These are phyloP conservation scores for Nyctereutes procyonoides DNA, from an alignment of 2,113 vertebrate genomes.

Conservation along the genomic window DNA sequence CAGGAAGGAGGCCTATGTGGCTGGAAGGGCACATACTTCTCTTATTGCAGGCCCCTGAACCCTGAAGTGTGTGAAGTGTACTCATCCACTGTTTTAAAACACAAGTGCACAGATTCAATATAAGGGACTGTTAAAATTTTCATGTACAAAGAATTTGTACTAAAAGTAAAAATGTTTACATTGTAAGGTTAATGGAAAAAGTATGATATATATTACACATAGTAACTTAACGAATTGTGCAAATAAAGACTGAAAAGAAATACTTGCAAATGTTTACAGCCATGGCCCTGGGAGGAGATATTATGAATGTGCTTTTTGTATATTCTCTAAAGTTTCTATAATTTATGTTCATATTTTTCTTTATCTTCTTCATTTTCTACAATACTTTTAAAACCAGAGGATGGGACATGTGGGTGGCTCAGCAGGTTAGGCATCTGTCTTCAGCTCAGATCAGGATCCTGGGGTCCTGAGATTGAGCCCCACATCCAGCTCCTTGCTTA, in stretches of 20 bases:
- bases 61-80: neutral
- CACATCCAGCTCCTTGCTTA: no score
- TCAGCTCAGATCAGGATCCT: no score
- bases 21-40: neutral
- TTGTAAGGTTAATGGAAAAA: neutral
- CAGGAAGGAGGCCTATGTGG: neutral
- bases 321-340: slow-evolving; percentile 8
- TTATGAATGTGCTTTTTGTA: neutral
- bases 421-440: no score
- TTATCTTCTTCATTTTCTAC: slow-evolving; percentile 24
- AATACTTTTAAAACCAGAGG: slow-evolving; percentile 27
- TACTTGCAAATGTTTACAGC: neutral
- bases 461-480: no score
- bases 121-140: neutral
- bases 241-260: neutral
- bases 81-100: slow-evolving; percentile 14
- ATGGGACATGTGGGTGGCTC: neutral
- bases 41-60: neutral
- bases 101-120: neutral
- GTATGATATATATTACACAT: neutral
- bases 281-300: neutral
- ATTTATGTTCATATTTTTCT: slow-evolving; percentile 36
- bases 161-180: neutral
- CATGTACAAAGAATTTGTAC: slow-evolving; percentile 10
- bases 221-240: neutral